Conservation (phyloP, 2,888 invertebrate species). For the Boloria selene region DNA sequence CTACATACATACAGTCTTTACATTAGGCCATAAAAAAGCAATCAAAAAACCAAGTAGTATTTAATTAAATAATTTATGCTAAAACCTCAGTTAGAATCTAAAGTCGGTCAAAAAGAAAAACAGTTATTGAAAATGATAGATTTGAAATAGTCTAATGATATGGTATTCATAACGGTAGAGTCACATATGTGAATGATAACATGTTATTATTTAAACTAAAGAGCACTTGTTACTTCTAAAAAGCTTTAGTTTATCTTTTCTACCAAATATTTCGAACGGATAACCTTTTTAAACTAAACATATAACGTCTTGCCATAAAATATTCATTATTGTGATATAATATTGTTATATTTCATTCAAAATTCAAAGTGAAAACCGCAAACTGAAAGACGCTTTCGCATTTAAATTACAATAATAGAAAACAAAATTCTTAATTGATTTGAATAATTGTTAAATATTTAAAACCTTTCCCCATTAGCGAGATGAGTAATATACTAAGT, state of each 20-base stretch:
- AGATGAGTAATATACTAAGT: slow-evolving; percentile 19
- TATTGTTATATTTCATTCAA: no score
- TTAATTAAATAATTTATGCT: neutral
- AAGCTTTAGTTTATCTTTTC: no score
- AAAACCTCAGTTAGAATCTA: neutral
- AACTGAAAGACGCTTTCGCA: neutral
- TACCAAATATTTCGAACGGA: no score
- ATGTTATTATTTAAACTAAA: neutral
- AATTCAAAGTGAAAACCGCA: neutral
- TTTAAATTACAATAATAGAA: slow-evolving; percentile 4
- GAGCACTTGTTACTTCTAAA: no score
- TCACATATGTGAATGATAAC: slow-evolving; percentile 10
- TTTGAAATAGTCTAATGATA: slow-evolving; percentile 19
- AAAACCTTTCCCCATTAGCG: slow-evolving; percentile 10
- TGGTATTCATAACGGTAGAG: slow-evolving; percentile 13
- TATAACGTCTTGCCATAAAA: no score
- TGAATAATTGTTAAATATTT: slow-evolving; percentile 14
- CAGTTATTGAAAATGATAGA: slow-evolving; percentile 15
- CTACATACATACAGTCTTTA: neutral
- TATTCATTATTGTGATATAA: no score
- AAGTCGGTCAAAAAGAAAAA: slow-evolving; percentile 14
- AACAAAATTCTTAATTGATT: slow-evolving; percentile 10
- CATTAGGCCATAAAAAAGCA: slow-evolving; percentile 5
- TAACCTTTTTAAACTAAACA: no score
- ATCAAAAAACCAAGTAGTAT: neutral